These are phyloP conservation scores for Lasiommata megera DNA, from an alignment of 2,888 invertebrate species.

Conservation along the genomic window DNA sequence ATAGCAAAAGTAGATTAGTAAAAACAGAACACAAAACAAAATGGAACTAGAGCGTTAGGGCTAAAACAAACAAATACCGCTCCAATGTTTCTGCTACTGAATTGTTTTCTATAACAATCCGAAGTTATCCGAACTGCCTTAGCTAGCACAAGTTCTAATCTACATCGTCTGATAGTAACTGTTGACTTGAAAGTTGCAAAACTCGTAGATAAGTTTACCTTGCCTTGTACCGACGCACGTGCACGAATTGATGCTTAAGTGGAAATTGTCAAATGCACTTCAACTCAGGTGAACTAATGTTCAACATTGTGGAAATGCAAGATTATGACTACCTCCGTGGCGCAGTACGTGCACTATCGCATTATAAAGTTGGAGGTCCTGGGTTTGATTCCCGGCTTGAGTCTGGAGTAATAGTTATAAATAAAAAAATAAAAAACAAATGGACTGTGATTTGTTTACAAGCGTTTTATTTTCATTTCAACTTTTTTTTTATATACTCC, in stretches of 20 bases:
- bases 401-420: no score
- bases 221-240: constrained; percentile 15
- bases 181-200: constrained; percentile 27
- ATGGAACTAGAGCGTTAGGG: constrained; percentile 2
- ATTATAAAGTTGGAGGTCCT: no score
- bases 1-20: no score
- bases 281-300: not conserved
- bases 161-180: constrained; percentile 35
- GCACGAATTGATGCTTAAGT: constrained; percentile 28
- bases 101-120: constrained; percentile 26
- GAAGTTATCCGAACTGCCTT: constrained; percentile 37
- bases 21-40: not conserved
- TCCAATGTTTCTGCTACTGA: constrained; percentile 18
- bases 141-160: constrained; percentile 46
- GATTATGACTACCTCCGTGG: no score
- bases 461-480: no score
- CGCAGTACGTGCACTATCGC: no score
- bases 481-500: no score
- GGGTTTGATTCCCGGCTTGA: no score
- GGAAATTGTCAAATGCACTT: constrained; percentile 35
- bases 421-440: no score
- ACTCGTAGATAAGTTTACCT: constrained; percentile 9
- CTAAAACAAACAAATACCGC: constrained; percentile 23
- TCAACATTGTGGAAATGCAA: not conserved
- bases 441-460: no score